Conservation (phyloP, 1,140 invertebrate genomes). For the Brachionus manjavacas region DNA sequence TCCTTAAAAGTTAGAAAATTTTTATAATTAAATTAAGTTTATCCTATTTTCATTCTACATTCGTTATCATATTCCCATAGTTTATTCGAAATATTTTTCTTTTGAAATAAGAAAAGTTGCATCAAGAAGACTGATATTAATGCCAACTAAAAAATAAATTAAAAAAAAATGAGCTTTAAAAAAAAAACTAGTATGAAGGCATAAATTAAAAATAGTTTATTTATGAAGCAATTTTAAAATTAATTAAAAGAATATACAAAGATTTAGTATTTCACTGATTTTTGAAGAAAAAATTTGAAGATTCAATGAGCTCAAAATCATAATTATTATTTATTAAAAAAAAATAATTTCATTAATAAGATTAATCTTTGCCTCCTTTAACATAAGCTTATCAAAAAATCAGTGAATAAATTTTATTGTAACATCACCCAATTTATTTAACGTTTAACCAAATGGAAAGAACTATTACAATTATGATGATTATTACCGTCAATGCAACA, state of each 20-base stretch:
- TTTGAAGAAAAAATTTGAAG: neutral
- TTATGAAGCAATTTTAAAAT: neutral
- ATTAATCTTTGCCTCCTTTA: neutral
- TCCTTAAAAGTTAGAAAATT: no score
- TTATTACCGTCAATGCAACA: neutral
- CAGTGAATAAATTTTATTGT: neutral
- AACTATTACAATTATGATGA: neutral
- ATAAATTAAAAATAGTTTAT: no score
- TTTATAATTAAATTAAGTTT: no score
- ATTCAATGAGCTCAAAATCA: neutral
- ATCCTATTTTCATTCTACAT: no score
- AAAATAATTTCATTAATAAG: neutral
- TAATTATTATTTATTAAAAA: neutral
- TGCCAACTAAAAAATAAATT: no score
- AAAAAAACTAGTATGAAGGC: no score
- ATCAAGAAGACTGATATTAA: no score
- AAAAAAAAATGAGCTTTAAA: no score
- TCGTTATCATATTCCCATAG: no score
- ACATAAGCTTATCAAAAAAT: neutral
- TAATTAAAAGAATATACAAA: neutral
- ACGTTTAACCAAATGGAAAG: conserved; percentile 9
- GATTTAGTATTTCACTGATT: neutral
- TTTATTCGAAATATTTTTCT: no score
- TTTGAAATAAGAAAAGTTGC: no score
- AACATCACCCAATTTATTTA: neutral